Evolutionary conservation across 2,113 vertebrate genomes (phyloP).

Genomic region (Microcebus murinus): DNA sequence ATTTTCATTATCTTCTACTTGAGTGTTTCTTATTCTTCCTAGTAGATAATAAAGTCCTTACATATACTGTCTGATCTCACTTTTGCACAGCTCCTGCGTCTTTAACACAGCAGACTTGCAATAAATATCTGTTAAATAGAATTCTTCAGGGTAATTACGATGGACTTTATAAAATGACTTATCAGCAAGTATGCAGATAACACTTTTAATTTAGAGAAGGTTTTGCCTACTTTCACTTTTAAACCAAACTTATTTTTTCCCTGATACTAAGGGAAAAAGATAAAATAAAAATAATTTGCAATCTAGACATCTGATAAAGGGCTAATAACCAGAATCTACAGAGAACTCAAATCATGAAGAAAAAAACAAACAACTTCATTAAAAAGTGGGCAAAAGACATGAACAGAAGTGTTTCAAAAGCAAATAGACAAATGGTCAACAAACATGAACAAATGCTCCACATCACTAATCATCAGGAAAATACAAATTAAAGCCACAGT

Average conservation of each 20-base stretch:
- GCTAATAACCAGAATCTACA: no score
- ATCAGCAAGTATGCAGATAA: neutral
- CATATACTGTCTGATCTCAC: neutral
- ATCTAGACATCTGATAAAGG: no score
- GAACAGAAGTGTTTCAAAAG: no score
- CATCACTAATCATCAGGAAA: no score
- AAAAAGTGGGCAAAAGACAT: no score
- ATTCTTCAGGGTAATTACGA: neutral
- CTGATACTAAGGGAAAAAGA: neutral
- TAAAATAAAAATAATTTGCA: conserved; percentile 15
- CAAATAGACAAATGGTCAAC: no score
- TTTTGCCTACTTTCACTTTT: neutral
- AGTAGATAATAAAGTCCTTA: neutral
- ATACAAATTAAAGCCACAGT: no score
- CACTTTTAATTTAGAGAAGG: neutral
- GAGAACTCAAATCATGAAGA: no score
- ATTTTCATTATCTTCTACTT: neutral
- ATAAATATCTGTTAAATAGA: neutral
- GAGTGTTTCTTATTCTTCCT: neutral
- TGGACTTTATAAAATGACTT: neutral
- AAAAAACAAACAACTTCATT: no score
- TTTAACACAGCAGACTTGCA: neutral
- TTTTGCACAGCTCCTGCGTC: neutral
- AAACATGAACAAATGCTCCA: no score
- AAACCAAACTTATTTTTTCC: neutral